A percentile compares a stretch with the other conserved stretches of the same genome.
phyloP scores from a whole-genome alignment of 2,888 invertebrate species.

The Apodemia zela region DNA sequence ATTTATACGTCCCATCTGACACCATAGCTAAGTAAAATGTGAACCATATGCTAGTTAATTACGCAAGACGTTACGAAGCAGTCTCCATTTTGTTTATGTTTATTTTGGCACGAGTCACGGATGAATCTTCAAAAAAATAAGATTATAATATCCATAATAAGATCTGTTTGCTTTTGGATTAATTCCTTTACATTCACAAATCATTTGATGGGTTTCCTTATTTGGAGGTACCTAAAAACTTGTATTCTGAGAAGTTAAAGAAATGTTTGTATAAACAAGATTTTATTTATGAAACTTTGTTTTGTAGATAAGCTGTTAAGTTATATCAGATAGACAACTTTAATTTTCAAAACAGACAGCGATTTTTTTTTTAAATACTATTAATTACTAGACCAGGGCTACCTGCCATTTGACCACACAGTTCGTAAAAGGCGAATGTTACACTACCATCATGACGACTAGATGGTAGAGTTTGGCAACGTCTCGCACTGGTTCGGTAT shows the following conservation, averaged over 20 bases:
- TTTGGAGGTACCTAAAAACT: background rate
- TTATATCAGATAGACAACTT: too few relatives aligned
- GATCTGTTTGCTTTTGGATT: conserved; percentile 20
- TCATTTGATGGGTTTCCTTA: background rate
- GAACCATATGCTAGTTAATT: conserved; percentile 43
- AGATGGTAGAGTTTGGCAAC: too few relatives aligned
- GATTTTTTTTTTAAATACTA: too few relatives aligned
- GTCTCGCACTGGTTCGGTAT: too few relatives aligned
- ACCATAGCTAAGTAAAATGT: conserved; percentile 32
- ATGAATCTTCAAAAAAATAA: conserved; percentile 31
- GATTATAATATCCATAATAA: conserved; percentile 34
- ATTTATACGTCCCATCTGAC: conserved; percentile 23
- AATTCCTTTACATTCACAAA: background rate
- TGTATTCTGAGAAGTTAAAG: background rate
- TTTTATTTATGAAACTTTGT: too few relatives aligned
- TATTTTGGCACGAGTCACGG: conserved; percentile 42
- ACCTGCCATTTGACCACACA: too few relatives aligned
- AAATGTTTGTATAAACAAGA: too few relatives aligned
- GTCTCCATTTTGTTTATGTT: conserved; percentile 42
- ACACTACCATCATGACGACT: too few relatives aligned
- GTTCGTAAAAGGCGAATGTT: too few relatives aligned
- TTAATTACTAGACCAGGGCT: too few relatives aligned
- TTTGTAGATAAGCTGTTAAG: too few relatives aligned
- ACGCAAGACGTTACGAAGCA: conserved; percentile 40
- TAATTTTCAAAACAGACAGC: too few relatives aligned